Evolutionary conservation across 2,797 vertebrate genomes (phyloP).

Genomic region (Denticeps clupeoides): DNA sequence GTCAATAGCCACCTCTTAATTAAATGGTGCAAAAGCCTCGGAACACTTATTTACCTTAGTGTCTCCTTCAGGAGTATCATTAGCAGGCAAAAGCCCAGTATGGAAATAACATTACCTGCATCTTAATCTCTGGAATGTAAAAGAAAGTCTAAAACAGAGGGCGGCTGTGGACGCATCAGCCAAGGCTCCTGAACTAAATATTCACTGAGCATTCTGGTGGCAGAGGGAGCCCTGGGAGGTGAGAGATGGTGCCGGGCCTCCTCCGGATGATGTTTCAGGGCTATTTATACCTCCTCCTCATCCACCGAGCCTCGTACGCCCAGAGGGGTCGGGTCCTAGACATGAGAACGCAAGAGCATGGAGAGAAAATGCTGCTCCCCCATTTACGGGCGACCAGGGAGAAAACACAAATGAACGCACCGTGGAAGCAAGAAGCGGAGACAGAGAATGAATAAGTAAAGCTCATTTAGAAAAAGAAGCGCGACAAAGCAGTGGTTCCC

Average conservation of each 20-base stretch:
- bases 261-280: constrained; percentile 1
- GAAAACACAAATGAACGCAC: constrained; percentile 13
- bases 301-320: constrained; percentile 8
- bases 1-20: too few relatives aligned
- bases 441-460: constrained; percentile 19
- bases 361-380: constrained; percentile 8
- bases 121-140: too few relatives aligned
- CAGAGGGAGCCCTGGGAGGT: constrained; percentile 1
- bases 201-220: constrained; percentile 4
- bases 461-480: too few relatives aligned
- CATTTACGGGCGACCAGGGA: constrained; percentile 6
- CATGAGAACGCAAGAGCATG: constrained; percentile 4
- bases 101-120: too few relatives aligned
- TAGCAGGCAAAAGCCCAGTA: too few relatives aligned
- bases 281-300: constrained; percentile 22
- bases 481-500: too few relatives aligned
- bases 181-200: constrained; percentile 14
- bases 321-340: constrained; percentile 5
- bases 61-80: too few relatives aligned
- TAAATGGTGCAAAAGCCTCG: too few relatives aligned
- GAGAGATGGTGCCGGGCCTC: not conserved
- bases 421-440: constrained; percentile 12
- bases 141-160: not conserved
- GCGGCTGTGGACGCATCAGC: not conserved
- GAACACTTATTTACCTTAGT: too few relatives aligned